A percentile compares a stretch with the other conserved stretches of the same genome.
phyloP scores from a whole-genome alignment of 2,113 vertebrate species.

The Sturnira hondurensis region DNA sequence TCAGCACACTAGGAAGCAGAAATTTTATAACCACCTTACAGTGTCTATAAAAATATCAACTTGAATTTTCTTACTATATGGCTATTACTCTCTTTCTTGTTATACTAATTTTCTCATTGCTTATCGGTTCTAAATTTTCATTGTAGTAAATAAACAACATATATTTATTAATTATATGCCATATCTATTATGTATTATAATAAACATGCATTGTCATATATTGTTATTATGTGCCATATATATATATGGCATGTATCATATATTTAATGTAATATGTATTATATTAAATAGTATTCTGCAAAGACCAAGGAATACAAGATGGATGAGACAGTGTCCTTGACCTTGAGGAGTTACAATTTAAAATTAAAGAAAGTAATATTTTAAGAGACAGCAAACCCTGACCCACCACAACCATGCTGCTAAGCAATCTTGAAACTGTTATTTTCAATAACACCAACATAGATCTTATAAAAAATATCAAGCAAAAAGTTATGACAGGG shows the following conservation, averaged over 20 bases:
- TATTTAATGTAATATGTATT: neutral
- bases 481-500: neutral
- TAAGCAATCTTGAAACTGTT: neutral
- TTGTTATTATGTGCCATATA: neutral
- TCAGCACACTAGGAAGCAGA: neutral
- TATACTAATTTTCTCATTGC: neutral
- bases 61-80: neutral
- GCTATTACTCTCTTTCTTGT: neutral
- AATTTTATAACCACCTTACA: slow-evolving; percentile 21
- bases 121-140: slow-evolving; percentile 18
- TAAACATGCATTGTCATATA: neutral
- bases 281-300: neutral
- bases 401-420: neutral
- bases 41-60: slow-evolving; percentile 21
- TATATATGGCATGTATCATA: neutral
- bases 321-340: neutral
- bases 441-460: neutral
- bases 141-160: neutral
- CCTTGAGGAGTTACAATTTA: neutral
- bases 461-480: neutral
- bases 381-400: slow-evolving; percentile 4
- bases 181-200: neutral
- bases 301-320: neutral
- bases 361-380: neutral
- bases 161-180: neutral